Evolutionary conservation across 2,113 vertebrate species (phyloP), one percentile per base, ranked within the genome.

Genomic region (Scalopus aquaticus): DNA sequence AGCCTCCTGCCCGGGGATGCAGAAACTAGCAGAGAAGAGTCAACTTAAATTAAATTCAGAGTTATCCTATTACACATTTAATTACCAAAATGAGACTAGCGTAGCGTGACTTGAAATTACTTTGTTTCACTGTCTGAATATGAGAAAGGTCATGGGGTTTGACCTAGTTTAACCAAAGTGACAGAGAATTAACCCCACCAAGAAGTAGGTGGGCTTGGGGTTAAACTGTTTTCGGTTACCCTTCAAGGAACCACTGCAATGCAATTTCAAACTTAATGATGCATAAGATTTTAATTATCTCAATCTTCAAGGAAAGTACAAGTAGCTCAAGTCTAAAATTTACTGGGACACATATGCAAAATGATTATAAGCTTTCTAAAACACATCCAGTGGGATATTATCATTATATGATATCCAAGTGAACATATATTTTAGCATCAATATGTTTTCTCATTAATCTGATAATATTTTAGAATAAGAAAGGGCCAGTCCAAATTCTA

Each of bases 241-340:
- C 64, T 70, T 39, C 37, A 39, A 22, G 67, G 20, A 11, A 37
- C 67, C 32, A 28, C 42, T 35, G 64, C 9, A 77, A 3, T 1
- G 20, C 11, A 83, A 54, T 87, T 60, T 58, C 56, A 93, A 67
- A 44, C 10, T 79, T 78, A 32, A 37, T 79, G 87, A 30, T 54
- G 22, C 13, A 0, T n/a, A 78, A 54, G 1, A 79, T 12, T 11
- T 44, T 9, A 88, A 76, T 12, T 64, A 17, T 1, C 12, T 0
- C 15, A 8, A 26, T 65, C 51, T 58, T 49, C 74, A 72, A 20
- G 51, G 65, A 78, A 44, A 88, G 11, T 56, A 24, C 22, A 65
- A 35, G 73, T 1, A 72, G 30, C 12, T 82, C 54, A 42, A 15
- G 15, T 65, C 42, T 88, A n/a, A 94, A 81, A 94, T 58, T 80